Evolutionary conservation across 2,113 vertebrate genomes (phyloP).

Genomic region (Empidonax traillii): DNA sequence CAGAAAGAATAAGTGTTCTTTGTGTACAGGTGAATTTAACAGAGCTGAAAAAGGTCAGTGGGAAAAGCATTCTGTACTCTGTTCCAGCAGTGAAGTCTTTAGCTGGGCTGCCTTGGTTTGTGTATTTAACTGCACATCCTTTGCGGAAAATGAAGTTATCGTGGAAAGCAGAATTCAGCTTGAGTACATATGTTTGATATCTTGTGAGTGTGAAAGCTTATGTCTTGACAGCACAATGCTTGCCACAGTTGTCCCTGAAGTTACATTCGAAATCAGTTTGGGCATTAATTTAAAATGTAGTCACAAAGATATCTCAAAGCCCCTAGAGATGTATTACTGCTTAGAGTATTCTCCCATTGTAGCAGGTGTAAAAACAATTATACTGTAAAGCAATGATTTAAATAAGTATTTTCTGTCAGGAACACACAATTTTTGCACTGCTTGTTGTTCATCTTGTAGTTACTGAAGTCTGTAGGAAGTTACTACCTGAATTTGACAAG

Average conservation of each 20-base stretch:
- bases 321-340: neutral
- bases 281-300: neutral
- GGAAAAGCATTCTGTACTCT: neutral
- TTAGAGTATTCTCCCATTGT: neutral
- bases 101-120: neutral
- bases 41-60: neutral
- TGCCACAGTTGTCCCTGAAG: neutral
- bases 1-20: neutral
- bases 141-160: neutral
- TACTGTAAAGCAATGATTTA: neutral
- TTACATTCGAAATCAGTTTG: neutral
- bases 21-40: neutral
- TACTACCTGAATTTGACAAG: neutral
- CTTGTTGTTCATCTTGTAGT: neutral
- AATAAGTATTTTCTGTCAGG: neutral
- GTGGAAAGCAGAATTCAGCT: neutral
- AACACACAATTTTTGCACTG: neutral
- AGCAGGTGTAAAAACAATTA: neutral
- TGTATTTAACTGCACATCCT: neutral
- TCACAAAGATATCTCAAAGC: neutral
- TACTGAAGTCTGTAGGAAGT: neutral
- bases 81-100: neutral
- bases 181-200: accelerated
- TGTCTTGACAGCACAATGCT: neutral
- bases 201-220: neutral